Evolutionary conservation across 2,888 invertebrate species (phyloP).

Genomic region (Andrena bucephala): DNA sequence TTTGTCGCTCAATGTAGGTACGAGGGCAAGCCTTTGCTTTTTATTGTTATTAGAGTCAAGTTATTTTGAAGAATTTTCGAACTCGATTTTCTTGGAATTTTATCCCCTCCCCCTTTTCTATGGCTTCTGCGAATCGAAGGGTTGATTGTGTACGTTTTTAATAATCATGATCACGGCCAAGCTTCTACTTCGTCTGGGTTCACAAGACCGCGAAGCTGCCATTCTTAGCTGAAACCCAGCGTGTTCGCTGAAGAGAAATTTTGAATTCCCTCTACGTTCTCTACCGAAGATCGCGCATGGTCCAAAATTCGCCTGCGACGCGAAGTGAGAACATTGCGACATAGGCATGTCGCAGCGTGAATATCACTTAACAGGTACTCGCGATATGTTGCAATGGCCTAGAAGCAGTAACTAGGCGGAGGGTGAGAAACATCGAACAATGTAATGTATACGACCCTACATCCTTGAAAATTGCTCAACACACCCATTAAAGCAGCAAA

Average conservation of each 20-base stretch:
- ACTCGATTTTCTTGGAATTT: not conserved
- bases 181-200: not conserved
- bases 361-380: slow-evolving; percentile 65
- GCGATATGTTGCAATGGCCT: slow-evolving; percentile 63
- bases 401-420: slow-evolving; percentile 42
- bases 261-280: not conserved
- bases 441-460: slow-evolving; percentile 50
- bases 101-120: not conserved
- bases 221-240: not conserved
- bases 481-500: slow-evolving; percentile 18
- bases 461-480: slow-evolving; percentile 63
- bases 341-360: slow-evolving; percentile 51
- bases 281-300: not conserved
- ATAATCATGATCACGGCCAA: not conserved
- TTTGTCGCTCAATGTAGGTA: too few species aligned
- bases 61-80: too few species aligned
- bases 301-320: slow-evolving; percentile 44
- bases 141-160: not conserved
- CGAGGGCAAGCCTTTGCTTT: too few species aligned
- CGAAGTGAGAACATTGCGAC: slow-evolving; percentile 47
- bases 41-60: too few species aligned
- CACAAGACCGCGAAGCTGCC: not conserved
- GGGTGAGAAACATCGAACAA: slow-evolving; percentile 61
- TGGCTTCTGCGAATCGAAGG: not conserved
- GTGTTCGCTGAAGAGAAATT: not conserved